phyloP scores from a whole-genome alignment of 2,797 vertebrate species.

The Salarias fasciatus region DNA sequence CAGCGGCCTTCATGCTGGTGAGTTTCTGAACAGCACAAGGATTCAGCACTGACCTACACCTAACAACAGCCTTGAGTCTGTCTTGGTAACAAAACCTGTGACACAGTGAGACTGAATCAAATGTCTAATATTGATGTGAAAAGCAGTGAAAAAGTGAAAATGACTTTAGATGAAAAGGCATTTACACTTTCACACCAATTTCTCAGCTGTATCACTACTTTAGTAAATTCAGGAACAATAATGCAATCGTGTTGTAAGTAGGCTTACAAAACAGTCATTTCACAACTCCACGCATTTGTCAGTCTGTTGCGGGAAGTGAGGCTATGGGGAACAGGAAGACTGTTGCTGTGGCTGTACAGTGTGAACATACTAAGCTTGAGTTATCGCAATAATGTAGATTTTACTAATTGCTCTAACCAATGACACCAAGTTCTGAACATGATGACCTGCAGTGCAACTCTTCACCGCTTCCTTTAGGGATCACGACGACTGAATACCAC shows the following conservation, averaged over 20 bases:
- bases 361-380: too few relatives aligned
- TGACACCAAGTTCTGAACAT: background rate
- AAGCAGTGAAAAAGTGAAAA: background rate
- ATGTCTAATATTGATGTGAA: background rate
- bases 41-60: slow-evolving; percentile 30
- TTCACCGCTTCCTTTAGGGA: slow-evolving; percentile 44
- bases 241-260: slow-evolving; percentile 16
- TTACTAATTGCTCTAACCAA: background rate
- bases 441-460: slow-evolving; percentile 22
- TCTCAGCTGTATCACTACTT: slow-evolving; percentile 4
- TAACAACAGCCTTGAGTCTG: slow-evolving; percentile 10
- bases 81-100: slow-evolving; percentile 1
- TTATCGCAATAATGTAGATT: background rate
- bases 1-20: slow-evolving; percentile 18
- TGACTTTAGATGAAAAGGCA: background rate
- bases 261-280: slow-evolving; percentile 7
- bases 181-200: slow-evolving; percentile 11
- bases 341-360: too few relatives aligned
- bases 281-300: background rate
- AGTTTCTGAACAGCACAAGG: slow-evolving; percentile 40
- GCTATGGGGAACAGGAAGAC: slow-evolving; percentile 9
- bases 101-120: background rate
- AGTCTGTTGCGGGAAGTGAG: background rate
- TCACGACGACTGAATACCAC: background rate
- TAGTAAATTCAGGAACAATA: background rate